These are phyloP conservation scores for Chloroceryle inda DNA, from an alignment of 2,797 vertebrate genomes.

Conservation along the genomic window DNA sequence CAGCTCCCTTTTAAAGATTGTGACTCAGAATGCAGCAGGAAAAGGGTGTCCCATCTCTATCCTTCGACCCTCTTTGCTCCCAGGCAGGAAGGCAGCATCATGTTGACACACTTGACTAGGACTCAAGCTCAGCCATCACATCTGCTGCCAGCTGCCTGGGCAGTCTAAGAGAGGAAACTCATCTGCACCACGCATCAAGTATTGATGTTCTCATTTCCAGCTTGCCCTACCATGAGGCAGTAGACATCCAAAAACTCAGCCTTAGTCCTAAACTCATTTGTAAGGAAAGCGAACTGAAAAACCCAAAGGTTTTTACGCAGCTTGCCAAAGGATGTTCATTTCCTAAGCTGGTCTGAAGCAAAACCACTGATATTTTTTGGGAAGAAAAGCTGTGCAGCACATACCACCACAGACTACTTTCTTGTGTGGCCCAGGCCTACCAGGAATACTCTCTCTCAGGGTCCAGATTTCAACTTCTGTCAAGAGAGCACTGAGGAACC, in stretches of 20 bases:
- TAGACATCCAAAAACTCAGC: neutral
- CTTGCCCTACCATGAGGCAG: neutral
- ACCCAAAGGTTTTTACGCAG: neutral
- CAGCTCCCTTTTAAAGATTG: neutral
- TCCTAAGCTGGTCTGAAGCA: neutral
- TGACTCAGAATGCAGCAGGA: neutral
- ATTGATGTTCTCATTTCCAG: neutral
- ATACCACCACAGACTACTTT: neutral
- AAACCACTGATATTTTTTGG: neutral
- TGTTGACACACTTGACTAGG: neutral
- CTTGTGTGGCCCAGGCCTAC: conserved; percentile 40
- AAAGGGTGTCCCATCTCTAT: neutral
- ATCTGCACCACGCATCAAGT: accelerated
- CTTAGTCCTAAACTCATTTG: neutral
- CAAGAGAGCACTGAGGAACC: conserved; percentile 6
- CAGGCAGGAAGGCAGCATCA: neutral
- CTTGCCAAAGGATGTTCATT: neutral
- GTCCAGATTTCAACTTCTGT: neutral
- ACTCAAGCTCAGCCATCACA: neutral
- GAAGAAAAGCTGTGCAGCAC: neutral
- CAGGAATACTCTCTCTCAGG: neutral
- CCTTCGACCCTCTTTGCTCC: neutral
- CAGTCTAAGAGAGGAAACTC: neutral
- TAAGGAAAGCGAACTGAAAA: neutral
- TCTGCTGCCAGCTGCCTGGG: neutral